Evolutionary conservation across 2,797 vertebrate genomes (phyloP).

Genomic region (Crypturellus tataupa): DNA sequence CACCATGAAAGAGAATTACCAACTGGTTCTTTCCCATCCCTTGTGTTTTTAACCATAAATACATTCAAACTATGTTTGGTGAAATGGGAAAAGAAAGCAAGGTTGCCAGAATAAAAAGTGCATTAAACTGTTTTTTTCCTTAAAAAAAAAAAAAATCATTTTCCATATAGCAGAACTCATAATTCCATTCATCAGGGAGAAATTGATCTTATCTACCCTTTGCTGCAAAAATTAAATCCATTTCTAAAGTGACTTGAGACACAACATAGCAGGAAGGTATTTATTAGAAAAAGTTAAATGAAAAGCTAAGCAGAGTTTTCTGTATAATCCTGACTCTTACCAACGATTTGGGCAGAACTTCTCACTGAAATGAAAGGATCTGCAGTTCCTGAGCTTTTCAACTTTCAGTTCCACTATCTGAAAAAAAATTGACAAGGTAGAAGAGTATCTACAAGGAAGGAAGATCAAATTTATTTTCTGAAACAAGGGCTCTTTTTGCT

Average conservation of each 20-base stretch:
- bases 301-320: slow-evolving; percentile 40
- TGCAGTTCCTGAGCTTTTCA: slow-evolving; percentile 42
- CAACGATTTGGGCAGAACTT: slow-evolving; percentile 37
- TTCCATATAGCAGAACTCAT: background rate
- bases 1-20: background rate
- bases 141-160: background rate
- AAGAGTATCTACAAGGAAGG: slow-evolving; percentile 48
- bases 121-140: background rate
- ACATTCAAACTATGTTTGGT: background rate
- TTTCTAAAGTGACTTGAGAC: slow-evolving; percentile 60
- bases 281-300: slow-evolving; percentile 63
- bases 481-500: slow-evolving; percentile 34
- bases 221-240: slow-evolving; percentile 65
- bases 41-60: background rate
- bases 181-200: slow-evolving; percentile 53
- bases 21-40: background rate
- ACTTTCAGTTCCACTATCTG: slow-evolving; percentile 12
- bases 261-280: slow-evolving; percentile 19
- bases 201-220: slow-evolving; percentile 27
- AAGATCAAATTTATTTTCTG: slow-evolving; percentile 69
- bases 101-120: background rate
- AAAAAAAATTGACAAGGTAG: background rate
- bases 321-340: slow-evolving; percentile 53
- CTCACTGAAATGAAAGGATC: slow-evolving; percentile 54
- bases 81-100: background rate